phyloP scores from a whole-genome alignment of 2,888 invertebrate species.

The Lasius platythorax region DNA sequence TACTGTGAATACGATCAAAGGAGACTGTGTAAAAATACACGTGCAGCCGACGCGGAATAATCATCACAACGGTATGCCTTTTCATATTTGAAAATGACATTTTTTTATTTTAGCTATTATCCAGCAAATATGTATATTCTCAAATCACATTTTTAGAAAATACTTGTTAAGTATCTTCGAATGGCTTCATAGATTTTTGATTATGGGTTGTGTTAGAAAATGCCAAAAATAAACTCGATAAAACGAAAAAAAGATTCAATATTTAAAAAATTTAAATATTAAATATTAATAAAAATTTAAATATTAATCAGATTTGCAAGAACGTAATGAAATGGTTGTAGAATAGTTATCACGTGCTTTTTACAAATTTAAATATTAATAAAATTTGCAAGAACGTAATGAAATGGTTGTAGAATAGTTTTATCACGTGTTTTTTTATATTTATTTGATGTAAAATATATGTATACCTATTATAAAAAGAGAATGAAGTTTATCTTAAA shows the following conservation, averaged over 20 bases:
- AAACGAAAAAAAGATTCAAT: neutral
- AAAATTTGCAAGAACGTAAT: too few species aligned
- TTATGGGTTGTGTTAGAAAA: neutral
- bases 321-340: too few species aligned
- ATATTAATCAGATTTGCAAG: too few species aligned
- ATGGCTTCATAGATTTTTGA: neutral
- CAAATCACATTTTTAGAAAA: neutral
- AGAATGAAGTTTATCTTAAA: neutral
- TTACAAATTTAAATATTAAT: too few species aligned
- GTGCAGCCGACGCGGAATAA: constrained; percentile 69
- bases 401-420: too few species aligned
- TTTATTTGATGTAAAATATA: neutral
- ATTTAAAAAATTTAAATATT: too few species aligned
- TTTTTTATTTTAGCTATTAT: neutral
- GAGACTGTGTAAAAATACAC: constrained; percentile 68
- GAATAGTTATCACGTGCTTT: too few species aligned
- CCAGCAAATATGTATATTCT: neutral
- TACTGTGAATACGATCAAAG: neutral
- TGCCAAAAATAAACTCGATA: neutral
- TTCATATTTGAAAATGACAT: neutral
- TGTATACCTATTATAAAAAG: neutral
- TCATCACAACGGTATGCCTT: constrained; percentile 57
- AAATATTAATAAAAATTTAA: too few species aligned
- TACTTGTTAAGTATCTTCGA: neutral
- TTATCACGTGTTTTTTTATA: too few species aligned